Base-by-base conservation (phyloP, 2,888 invertebrate genomes). In the Drosophila dives region DNA sequence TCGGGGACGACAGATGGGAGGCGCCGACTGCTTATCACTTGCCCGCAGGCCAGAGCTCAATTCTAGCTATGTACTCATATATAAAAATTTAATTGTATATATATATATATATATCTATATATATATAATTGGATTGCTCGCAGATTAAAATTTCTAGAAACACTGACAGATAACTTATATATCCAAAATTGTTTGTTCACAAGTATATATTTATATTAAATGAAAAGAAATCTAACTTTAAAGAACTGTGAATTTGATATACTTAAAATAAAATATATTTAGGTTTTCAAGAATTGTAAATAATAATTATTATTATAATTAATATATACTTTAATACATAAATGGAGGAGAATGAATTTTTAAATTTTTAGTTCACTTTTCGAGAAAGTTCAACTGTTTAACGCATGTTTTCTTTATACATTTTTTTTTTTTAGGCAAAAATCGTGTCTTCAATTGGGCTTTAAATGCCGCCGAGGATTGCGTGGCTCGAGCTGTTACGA, bases 371-470 rank as follows among this genome's bases (percentile, higher is more conserved):
- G 12, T 12, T 45, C 23, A 23, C 7, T 15, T 45, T 15, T 45
- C 45, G 20, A 23, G 7, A 15, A 45, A 45, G 7, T 23, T 45
- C 45, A 45, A 45, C 7, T 23, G 4, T 51, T 33, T 20, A 20
- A 33, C 15, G 12, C 20, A 20, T 17, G 17, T 23, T 54, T 23
- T 54, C 3, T 63, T 40, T 48, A 6, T 36, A 15, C 0, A 12
- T 45, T 45, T 15, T 67, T n/a, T 10, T 20, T 0, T 29, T 10
- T 17, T 76, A 95, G 95, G 95, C 62, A 94, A 95, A 23, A 95
- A 95, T 90, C 94, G 95, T 6, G 93, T 96, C 59, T 93, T 95
- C 26, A 95, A 95, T 92, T 96, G 96, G 95, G 95, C 96, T 0
- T 92, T 96, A 5, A 95, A 94, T 26, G 95, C 95, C 2, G 95